Conservation (phyloP, 2,113 vertebrate genomes). For the Lepisosteus osseus region DNA sequence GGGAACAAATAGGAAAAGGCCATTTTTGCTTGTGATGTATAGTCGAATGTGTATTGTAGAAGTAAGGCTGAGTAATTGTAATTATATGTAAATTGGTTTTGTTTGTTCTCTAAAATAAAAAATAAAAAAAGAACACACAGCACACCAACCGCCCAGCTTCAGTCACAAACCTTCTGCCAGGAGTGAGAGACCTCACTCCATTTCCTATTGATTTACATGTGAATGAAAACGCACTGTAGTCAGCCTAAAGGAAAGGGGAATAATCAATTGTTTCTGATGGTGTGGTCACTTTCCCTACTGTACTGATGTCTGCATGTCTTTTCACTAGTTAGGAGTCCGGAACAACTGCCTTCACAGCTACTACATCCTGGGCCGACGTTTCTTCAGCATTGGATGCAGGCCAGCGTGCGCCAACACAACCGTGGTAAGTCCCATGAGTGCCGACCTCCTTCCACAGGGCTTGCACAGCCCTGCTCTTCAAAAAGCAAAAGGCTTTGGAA, state of each 20-base stretch:
- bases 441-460: no score
- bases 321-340: conserved; percentile 46
- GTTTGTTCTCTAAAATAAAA: no score
- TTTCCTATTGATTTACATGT: neutral
- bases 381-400: conserved; percentile 67
- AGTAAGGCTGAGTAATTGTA: no score
- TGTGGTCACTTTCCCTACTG: neutral
- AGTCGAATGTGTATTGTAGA: no score
- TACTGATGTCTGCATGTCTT: neutral
- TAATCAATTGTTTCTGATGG: neutral
- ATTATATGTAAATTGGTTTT: no score
- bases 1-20: no score
- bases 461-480: no score
- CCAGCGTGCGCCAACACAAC: conserved; percentile 54
- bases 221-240: neutral
- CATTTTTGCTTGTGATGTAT: no score
- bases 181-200: conserved; percentile 27
- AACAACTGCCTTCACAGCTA: conserved; percentile 59
- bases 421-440: conserved; percentile 55
- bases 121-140: no score
- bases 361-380: conserved; percentile 43
- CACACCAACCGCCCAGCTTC: no score
- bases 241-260: neutral
- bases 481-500: no score
- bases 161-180: no score